Evolutionary conservation across 53 echinoderm and acorn worm genomes (phyloP).

Genomic region (Antedon mediterranea): DNA sequence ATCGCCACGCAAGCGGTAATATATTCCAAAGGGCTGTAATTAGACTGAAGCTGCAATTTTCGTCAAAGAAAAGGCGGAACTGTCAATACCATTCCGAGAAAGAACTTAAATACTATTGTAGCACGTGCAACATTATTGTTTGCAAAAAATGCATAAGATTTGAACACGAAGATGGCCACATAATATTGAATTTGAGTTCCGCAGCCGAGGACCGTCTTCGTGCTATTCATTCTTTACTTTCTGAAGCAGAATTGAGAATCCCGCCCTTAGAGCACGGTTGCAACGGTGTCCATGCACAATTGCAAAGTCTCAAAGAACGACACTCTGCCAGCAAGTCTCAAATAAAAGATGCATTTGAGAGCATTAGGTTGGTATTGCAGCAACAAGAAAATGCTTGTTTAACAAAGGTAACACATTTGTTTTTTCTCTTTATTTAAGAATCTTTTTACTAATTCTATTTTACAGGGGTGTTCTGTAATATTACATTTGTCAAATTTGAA

Average conservation of each 20-base stretch:
- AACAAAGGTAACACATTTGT: background rate
- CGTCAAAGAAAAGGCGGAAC: conserved; percentile 11
- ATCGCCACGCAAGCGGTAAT: conserved; percentile 12
- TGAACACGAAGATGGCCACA: conserved; percentile 14
- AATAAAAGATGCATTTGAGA: conserved; percentile 6
- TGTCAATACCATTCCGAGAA: conserved; percentile 18
- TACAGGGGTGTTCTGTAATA: too few species aligned
- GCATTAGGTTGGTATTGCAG: background rate
- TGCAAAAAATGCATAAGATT: conserved; percentile 18
- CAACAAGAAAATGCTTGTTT: conserved; percentile 7
- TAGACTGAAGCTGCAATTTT: conserved; percentile 8
- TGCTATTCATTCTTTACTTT: background rate
- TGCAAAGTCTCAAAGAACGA: background rate
- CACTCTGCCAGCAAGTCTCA: background rate
- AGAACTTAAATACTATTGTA: conserved; percentile 16
- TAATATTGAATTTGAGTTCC: conserved; percentile 1
- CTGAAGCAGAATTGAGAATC: conserved; percentile 8
- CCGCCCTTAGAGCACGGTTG: background rate
- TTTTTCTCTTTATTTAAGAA: too few species aligned
- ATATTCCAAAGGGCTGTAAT: conserved; percentile 12
- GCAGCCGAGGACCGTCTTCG: conserved; percentile 4
- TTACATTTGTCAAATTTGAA: too few species aligned
- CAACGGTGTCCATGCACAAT: background rate
- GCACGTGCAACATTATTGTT: conserved; percentile 11
- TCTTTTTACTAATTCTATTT: too few species aligned